Conservation (phyloP, 2,113 vertebrate species). For the Cromileptes altivelis region DNA sequence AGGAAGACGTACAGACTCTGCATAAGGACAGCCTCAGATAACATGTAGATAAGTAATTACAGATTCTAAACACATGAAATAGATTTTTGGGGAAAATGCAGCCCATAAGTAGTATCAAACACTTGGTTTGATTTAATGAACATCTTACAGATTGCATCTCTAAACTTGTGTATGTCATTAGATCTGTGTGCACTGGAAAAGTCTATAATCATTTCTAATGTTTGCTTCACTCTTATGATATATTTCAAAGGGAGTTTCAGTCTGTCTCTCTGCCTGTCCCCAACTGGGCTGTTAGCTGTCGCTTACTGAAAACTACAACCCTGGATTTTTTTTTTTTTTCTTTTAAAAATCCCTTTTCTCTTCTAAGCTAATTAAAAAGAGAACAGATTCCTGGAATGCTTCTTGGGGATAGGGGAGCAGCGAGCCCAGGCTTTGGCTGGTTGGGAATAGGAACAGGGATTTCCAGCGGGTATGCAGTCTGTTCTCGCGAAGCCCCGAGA, state of each 20-base stretch:
- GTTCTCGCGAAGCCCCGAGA: slow-evolving; percentile 58
- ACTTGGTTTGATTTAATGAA: background rate
- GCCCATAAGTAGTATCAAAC: background rate
- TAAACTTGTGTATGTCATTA: background rate
- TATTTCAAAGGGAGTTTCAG: slow-evolving; percentile 16
- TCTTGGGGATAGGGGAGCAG: slow-evolving; percentile 55
- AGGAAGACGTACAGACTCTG: no score
- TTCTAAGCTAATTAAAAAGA: slow-evolving; percentile 75
- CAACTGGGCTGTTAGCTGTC: slow-evolving; percentile 8
- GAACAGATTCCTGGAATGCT: slow-evolving; percentile 67
- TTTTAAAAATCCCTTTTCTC: slow-evolving; percentile 22
- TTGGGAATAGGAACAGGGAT: slow-evolving; percentile 63
- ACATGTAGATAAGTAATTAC: background rate
- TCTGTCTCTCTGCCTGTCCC: background rate
- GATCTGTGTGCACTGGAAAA: background rate
- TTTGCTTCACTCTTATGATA: background rate
- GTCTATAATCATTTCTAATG: background rate
- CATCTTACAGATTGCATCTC: background rate
- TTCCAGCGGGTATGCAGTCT: slow-evolving; percentile 66
- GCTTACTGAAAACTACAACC: slow-evolving; percentile 51
- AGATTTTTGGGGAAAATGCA: background rate
- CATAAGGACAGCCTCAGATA: no score
- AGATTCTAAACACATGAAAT: background rate
- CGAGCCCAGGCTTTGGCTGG: slow-evolving; percentile 34
- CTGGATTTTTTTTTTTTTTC: no score